Evolutionary conservation across 2,797 vertebrate species (phyloP).

Genomic region (Scolopax bukidnonensis): DNA sequence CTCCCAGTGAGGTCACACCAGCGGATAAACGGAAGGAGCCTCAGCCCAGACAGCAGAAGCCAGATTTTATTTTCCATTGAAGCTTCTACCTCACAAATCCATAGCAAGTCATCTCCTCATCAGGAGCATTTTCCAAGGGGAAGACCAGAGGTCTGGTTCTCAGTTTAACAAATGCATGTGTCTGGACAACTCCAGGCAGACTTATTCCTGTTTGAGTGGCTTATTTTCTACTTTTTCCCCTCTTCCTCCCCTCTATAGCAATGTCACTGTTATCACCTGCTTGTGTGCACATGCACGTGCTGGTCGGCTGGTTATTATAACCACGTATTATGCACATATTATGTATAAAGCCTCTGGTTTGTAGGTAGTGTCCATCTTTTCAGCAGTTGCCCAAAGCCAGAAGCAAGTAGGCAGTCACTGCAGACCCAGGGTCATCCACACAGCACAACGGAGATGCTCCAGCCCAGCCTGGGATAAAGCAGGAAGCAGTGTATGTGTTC

Average conservation of each 20-base stretch:
- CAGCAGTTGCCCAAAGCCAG: neutral
- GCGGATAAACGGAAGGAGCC: neutral
- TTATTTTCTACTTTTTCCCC: neutral
- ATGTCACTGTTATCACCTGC: neutral
- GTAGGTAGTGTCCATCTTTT: neutral
- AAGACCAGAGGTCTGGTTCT: neutral
- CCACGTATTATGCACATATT: rapidly evolving
- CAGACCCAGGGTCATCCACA: neutral
- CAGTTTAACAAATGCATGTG: neutral
- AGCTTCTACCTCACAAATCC: slow-evolving; percentile 40
- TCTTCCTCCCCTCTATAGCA: neutral
- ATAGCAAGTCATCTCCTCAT: neutral
- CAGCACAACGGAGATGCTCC: neutral
- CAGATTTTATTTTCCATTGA: slow-evolving; percentile 1
- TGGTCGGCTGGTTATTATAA: too few species aligned
- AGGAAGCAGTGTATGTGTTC: neutral
- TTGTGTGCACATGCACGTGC: rapidly evolving
- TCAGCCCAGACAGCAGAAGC: neutral
- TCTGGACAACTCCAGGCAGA: neutral
- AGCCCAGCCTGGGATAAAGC: neutral
- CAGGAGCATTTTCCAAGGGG: neutral
- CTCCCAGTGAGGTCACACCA: slow-evolving; percentile 29
- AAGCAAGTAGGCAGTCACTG: neutral
- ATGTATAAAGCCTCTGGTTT: neutral
- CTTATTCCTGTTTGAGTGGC: neutral